Conservation (phyloP, 1,140 invertebrate species). For the Apis cerana region DNA sequence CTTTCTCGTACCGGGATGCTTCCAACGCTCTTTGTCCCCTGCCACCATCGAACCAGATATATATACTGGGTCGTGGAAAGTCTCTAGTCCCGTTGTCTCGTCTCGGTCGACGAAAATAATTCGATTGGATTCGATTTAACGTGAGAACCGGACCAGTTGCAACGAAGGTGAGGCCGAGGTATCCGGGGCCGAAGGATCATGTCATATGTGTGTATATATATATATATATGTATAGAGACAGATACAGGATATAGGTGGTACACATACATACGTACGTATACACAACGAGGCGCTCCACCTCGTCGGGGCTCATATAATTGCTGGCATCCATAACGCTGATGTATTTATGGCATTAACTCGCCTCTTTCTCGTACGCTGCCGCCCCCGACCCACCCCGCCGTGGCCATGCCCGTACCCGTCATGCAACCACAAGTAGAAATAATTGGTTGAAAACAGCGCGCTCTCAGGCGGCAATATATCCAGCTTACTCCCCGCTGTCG, state of each 20-base stretch:
- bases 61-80: too few relatives aligned
- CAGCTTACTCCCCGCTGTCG: conserved; percentile 80
- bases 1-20: not conserved
- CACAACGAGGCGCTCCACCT: conserved; percentile 73
- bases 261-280: conserved; percentile 51
- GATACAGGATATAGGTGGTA: conserved; percentile 30
- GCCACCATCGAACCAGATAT: too few relatives aligned
- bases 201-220: conserved; percentile 53
- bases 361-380: conserved; percentile 76
- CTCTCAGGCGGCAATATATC: conserved; percentile 79
- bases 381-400: conserved; percentile 64
- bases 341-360: conserved; percentile 81
- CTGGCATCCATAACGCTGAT: conserved; percentile 81
- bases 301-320: conserved; percentile 79
- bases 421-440: conserved; percentile 81
- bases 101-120: conserved; percentile 67
- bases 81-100: too few relatives aligned
- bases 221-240: conserved; percentile 52
- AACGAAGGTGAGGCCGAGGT: conserved; percentile 65
- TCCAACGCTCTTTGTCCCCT: too few relatives aligned
- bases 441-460: conserved; percentile 80
- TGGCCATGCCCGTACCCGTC: conserved; percentile 71
- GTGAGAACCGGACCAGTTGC: conserved; percentile 77
- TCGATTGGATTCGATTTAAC: conserved; percentile 74
- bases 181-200: conserved; percentile 69